Evolutionary conservation across 2,888 invertebrate species (phyloP), one percentile per base, ranked within the genome.

Genomic region (Chydorus sphaericus): DNA sequence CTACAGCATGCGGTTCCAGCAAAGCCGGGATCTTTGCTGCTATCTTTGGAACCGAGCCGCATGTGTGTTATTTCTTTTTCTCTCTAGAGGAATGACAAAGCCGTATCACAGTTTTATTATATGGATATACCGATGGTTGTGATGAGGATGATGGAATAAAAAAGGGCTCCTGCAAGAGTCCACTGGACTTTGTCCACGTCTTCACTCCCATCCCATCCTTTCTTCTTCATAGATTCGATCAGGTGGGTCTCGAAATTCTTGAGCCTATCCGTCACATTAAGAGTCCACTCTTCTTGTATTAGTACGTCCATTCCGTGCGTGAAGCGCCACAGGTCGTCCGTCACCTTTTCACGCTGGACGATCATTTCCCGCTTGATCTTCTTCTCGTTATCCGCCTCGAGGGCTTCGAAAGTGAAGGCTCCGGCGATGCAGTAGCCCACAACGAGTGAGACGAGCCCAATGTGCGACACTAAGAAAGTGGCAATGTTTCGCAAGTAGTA

Each of bases 101-200:
- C n/a, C n/a, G n/a, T n/a, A n/a, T n/a, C n/a, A n/a, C n/a, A n/a
- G n/a, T n/a, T n/a, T n/a, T n/a, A n/a, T n/a, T n/a, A n/a, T n/a
- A n/a, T n/a, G n/a, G n/a, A n/a, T 81, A 78, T 67, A 91, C 92
- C 93, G 62, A 93, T 93, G 33, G 93, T 93, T 55, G 93, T 93
- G 70, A 93, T 93, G 62, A 93, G 91, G 63, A 93, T 90, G 67
- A 94, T 92, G 63, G 91, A 91, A 74, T 92, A 93, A 73, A 93
- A 88, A 20, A 94, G 76, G 0, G 92, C 87, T 14, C 92, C 92
- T 23, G 83, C 83, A 70, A 83, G 84, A 48, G 87, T 86, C 89
- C 90, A 88, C 69, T 89, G 87, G 5, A 74, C 70, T 57, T 71
- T 73, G 10, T 70, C 68, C 1, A 64, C 62, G 53, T 73, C 70